Evolutionary conservation across 2,888 invertebrate genomes (phyloP), one percentile per base, ranked within the genome.

Genomic region (Aphodius sticticus): DNA sequence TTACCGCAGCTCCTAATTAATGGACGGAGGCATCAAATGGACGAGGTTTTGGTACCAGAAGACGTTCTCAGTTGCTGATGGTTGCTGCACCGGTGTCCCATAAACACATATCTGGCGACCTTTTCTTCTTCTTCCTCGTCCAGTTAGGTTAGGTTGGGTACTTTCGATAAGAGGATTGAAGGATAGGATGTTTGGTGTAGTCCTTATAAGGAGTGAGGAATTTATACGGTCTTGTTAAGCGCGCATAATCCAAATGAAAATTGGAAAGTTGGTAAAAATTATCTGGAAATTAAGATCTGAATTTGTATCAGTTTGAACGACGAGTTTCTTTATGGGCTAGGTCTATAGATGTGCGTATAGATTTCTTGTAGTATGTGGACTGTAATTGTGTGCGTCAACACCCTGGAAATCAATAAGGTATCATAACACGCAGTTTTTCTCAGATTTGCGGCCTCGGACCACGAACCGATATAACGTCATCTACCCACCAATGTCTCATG

Each of bases 1-100:
- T 53, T 53, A 53, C 53, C 53, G 53, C 53, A 53, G 53, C 53
- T 53, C 53, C 53, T 53, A 53, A 53, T 53, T 53, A 53, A 53
- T 53, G 53, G 53, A 53, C 53, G 53, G 53, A 53, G 53, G 53
- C 53, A 53, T 53, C 53, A 53, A 53, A 7, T 53, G 53, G 53
- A 53, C 53, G 12, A 53, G 53, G 53, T 53, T 53, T 53, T 53
- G 53, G 53, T 53, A 53, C 9, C 53, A 1, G 53, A 53, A 53
- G 53, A 53, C 12, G 53, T 53, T 53, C 53, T 53, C 12, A 53
- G 12, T 53, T 53, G 53, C 53, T 12, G 53, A 53, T 12, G 1
- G 53, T 53, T 53, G 7, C 53, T 53, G 53, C 4, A 53, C 53
- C 53, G 53, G 53, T 53, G 53, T 53, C 53, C 53, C 53, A 53